Base-by-base conservation (phyloP, 2,113 vertebrate species). In the Larimichthys polyactis region DNA sequence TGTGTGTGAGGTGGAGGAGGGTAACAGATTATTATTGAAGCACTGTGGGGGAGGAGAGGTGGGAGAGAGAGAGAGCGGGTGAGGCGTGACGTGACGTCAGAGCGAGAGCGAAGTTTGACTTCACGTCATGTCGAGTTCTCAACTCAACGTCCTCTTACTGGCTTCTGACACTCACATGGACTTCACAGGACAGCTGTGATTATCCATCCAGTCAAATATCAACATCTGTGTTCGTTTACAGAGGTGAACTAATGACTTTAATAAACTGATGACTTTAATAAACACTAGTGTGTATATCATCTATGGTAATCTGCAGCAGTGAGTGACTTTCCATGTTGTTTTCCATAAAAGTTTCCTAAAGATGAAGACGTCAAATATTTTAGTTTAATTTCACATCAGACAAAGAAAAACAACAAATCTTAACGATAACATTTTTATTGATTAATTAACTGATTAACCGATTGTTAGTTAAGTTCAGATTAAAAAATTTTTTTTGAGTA, bases 61-160 rank as follows among this genome's bases (percentile, higher is more conserved):
- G 22, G 11, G 54, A 15, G 17, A 7, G 51, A 19, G 75, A 1
- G 71, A 22, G 62, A 48, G 78, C 2, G 43, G 49, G 72, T 8
- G 71, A 66, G 75, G 67, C 24, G 16, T n/a, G 10, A 73, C 24
- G 16, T n/a, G 10, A 73, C 24, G 3, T n/a, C 51, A 14, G n/a
- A 29, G 60, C 5, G n/a, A 76, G 79, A 70, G 80, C 44, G 1
- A 75, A 71, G 74, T 15, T 2, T 1, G 6, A 64, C 5, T 60
- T 32, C 15, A 6, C 4, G 40, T 65, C 20, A 65, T 8, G 6
- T 36, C 32, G 32, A 36, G 32, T 46, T 44, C 48, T 54, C 14
- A 22, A 36, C 32, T 36, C 32, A 29, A 40, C 14, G 10, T 52
- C 20, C 19, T 22, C 24, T 52, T 2, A 20, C 4, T 29, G 0